Conservation (phyloP, 2,888 invertebrate species). For the Nycteola revayana region DNA sequence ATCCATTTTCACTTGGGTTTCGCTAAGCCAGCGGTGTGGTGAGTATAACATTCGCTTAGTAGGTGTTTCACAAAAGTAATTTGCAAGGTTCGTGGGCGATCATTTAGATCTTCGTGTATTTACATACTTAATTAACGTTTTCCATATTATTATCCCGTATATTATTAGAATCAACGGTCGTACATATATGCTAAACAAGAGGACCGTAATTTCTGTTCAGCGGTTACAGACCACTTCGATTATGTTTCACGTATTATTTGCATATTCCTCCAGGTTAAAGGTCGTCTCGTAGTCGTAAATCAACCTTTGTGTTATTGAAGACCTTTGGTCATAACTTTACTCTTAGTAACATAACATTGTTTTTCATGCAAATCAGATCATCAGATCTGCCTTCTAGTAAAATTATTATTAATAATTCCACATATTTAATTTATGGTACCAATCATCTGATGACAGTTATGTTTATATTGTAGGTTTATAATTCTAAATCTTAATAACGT, state of each 20-base stretch:
- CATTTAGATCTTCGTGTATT: constrained; percentile 58
- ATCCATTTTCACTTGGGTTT: constrained; percentile 41
- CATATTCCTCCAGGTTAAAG: too few species aligned
- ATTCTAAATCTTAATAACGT: too few species aligned
- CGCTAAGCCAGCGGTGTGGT: constrained; percentile 46
- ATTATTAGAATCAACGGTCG: constrained; percentile 25
- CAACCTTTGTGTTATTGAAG: too few species aligned
- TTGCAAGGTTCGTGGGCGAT: constrained; percentile 57
- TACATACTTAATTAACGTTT: constrained; percentile 64
- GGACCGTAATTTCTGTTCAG: constrained; percentile 10
- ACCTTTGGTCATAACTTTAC: too few species aligned
- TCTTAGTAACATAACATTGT: too few species aligned
- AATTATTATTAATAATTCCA: too few species aligned
- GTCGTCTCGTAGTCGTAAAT: too few species aligned
- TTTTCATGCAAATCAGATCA: too few species aligned
- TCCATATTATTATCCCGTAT: constrained; percentile 43
- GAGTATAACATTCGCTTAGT: constrained; percentile 62
- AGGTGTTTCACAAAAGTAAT: constrained; percentile 65
- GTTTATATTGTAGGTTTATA: too few species aligned
- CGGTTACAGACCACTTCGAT: constrained; percentile 8
- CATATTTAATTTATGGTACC: too few species aligned
- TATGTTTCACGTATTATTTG: constrained; percentile 16
- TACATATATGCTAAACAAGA: constrained; percentile 19
- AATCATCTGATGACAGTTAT: too few species aligned
- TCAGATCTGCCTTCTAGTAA: too few species aligned